phyloP scores from a whole-genome alignment of 1,140 invertebrate genomes.

The Pseudomyrmex cubaensis region DNA sequence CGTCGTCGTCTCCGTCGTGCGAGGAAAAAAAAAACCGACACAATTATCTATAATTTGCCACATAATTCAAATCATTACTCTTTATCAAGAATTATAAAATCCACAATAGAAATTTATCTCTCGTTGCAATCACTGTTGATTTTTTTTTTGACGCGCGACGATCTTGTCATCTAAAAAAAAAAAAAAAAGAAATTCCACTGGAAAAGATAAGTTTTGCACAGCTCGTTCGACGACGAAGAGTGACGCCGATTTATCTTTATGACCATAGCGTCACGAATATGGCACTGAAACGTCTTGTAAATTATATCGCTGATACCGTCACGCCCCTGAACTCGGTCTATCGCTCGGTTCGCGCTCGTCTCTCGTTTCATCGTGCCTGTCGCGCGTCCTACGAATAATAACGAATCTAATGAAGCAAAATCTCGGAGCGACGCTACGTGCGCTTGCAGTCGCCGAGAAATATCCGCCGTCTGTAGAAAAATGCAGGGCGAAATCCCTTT shows the following conservation, averaged over 20 bases:
- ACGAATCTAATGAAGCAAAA: slow-evolving; percentile 61
- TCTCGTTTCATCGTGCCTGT: slow-evolving; percentile 36
- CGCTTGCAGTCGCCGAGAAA: slow-evolving; percentile 40
- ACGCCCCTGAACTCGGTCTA: not conserved
- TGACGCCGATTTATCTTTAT: slow-evolving; percentile 37
- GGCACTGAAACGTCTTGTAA: slow-evolving; percentile 29
- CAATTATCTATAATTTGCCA: not conserved
- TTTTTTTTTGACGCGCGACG: not conserved
- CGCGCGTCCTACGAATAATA: slow-evolving; percentile 57
- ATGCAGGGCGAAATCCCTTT: slow-evolving; percentile 55
- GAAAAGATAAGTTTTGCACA: not conserved
- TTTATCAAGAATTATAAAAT: not conserved
- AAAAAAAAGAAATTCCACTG: not conserved
- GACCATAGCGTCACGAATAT: not conserved
- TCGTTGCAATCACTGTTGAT: not conserved
- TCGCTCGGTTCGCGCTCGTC: slow-evolving; percentile 10
- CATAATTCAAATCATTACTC: not conserved
- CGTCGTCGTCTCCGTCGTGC: too few relatives aligned
- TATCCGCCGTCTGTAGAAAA: slow-evolving; percentile 50
- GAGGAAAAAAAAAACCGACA: not conserved
- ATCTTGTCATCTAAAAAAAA: not conserved
- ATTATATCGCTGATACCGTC: slow-evolving; percentile 50
- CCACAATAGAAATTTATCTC: not conserved
- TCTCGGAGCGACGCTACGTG: slow-evolving; percentile 51
- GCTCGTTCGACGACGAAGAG: not conserved